Evolutionary conservation across 2,113 vertebrate species (phyloP).

Genomic region (Calyptommatus sinebrachiatus): DNA sequence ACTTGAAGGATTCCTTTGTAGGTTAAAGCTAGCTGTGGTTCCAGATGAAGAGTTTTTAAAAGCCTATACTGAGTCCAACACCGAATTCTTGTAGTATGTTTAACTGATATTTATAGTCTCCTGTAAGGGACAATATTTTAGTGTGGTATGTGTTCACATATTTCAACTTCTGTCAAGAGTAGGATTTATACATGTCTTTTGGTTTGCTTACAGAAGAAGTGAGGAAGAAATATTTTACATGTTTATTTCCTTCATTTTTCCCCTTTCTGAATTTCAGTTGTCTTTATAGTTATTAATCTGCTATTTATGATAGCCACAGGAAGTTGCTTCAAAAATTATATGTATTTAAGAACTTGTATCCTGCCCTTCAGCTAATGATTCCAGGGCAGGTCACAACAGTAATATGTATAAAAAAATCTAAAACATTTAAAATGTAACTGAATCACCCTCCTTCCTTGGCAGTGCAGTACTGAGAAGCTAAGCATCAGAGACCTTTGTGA

Average conservation of each 20-base stretch:
- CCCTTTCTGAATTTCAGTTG: slow-evolving; percentile 16
- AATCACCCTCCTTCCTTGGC: rapidly evolving
- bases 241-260: background rate
- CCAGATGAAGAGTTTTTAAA: slow-evolving; percentile 29
- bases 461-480: background rate
- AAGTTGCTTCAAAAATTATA: background rate
- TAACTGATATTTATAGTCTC: slow-evolving; percentile 40
- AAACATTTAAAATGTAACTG: no score
- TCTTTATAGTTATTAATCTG: slow-evolving; percentile 28
- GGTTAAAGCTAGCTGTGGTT: slow-evolving; percentile 38
- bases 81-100: background rate
- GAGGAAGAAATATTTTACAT: rapidly evolving
- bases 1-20: background rate
- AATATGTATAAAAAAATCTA: no score
- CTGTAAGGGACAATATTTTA: background rate
- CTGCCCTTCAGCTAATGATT: background rate
- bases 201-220: background rate
- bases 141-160: background rate
- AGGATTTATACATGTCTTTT: slow-evolving; percentile 37
- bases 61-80: background rate
- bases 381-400: background rate
- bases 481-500: no score
- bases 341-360: background rate
- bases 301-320: background rate
- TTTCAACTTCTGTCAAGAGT: background rate